Percentiles rank a stretch among this genome's conserved stretches.
phyloP scores from a whole-genome alignment of 2,113 vertebrate species.

The Falco punctatus region DNA sequence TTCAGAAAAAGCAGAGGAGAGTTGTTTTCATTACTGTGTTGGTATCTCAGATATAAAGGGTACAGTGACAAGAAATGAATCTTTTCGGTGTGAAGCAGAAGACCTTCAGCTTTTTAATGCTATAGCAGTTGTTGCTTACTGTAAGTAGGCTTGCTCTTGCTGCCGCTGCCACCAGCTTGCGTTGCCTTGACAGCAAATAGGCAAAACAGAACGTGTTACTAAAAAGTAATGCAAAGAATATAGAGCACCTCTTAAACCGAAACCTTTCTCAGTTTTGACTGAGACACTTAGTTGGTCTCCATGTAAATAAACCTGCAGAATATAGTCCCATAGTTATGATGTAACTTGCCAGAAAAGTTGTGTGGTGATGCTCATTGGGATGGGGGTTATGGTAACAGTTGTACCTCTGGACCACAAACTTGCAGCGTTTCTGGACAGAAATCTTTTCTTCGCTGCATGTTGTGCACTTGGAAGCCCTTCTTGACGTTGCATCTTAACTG shows the following conservation, averaged over 20 bases:
- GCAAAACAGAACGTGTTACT: not conserved
- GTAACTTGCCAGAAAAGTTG: fast-evolving
- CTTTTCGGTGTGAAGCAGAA: not conserved
- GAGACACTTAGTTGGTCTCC: not conserved
- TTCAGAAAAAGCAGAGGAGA: not conserved
- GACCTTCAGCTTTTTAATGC: not conserved
- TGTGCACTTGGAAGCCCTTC: not conserved
- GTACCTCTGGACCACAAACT: not conserved
- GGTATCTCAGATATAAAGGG: fast-evolving
- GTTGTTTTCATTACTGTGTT: fast-evolving
- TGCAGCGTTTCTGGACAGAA: not conserved
- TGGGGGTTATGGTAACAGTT: not conserved
- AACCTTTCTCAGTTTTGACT: not conserved
- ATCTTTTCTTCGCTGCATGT: not conserved
- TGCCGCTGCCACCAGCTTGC: not conserved
- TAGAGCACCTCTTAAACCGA: not conserved
- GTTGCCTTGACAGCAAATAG: constrained; percentile 19
- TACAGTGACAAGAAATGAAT: not conserved
- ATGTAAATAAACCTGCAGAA: not conserved
- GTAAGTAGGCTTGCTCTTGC: not conserved
- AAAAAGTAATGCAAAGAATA: not conserved
- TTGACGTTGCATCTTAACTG: not conserved
- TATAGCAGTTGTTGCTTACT: not conserved
- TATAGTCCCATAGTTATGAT: not conserved
- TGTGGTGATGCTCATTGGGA: fast-evolving